Conservation (phyloP, 2,113 vertebrate species). For the Ovibos moschatus region DNA sequence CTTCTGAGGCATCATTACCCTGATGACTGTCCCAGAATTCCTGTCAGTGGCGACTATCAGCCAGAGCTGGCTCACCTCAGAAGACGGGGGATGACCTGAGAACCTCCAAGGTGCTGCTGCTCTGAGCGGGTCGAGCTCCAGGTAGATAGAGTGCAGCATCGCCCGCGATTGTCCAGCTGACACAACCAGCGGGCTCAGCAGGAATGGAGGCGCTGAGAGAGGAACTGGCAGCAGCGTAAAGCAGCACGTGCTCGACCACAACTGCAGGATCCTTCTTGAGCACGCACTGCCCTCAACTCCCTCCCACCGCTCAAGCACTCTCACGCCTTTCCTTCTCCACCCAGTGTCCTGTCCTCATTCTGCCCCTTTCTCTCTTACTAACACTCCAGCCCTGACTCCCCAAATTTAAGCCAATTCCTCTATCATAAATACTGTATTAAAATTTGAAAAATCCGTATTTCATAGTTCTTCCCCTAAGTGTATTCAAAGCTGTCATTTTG, state of each 20-base stretch:
- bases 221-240: too few species aligned
- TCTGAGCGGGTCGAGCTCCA: too few species aligned
- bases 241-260: not conserved
- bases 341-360: not conserved
- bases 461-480: not conserved
- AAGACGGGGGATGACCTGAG: not conserved
- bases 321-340: not conserved
- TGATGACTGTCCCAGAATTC: not conserved
- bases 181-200: not conserved
- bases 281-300: too few species aligned
- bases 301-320: not conserved
- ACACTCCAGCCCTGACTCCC: not conserved
- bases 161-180: not conserved
- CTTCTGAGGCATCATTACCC: not conserved
- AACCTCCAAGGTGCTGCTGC: rapidly evolving
- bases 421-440: not conserved
- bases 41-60: not conserved
- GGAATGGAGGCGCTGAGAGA: not conserved
- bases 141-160: not conserved
- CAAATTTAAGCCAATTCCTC: not conserved
- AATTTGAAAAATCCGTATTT: not conserved
- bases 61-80: not conserved
- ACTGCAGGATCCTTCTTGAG: not conserved
- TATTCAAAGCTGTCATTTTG: not conserved
- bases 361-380: not conserved